Evolutionary conservation across 2,888 invertebrate genomes (phyloP).

Genomic region (Amphipoea lucens): DNA sequence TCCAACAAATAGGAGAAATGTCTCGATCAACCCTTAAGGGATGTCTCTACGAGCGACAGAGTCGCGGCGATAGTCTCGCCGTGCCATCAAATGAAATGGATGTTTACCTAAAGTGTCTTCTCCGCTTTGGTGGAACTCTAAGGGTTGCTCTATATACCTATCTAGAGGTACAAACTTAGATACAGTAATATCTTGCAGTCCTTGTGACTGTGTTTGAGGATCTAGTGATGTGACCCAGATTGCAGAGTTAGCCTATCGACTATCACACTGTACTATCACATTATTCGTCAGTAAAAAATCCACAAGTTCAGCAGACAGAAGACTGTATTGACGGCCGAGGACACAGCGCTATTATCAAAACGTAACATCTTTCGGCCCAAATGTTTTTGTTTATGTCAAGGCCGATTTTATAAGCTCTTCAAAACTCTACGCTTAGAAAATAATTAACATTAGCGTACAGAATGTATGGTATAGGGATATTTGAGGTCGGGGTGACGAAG

Average conservation of each 20-base stretch:
- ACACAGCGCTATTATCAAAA: slow-evolving; percentile 36
- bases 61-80: no score
- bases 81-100: neutral
- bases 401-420: slow-evolving; percentile 27
- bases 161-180: no score
- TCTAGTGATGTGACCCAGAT: neutral
- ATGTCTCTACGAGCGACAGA: no score
- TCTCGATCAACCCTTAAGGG: no score
- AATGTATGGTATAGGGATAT: neutral
- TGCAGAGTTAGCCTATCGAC: neutral
- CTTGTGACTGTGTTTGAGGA: neutral
- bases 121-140: no score
- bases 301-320: slow-evolving; percentile 14
- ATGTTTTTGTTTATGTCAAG: slow-evolving; percentile 49
- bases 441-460: slow-evolving; percentile 2
- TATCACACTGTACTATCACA: neutral
- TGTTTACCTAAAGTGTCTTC: neutral
- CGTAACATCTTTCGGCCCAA: slow-evolving; percentile 36
- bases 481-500: slow-evolving; percentile 46
- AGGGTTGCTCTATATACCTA: neutral
- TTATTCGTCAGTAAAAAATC: neutral
- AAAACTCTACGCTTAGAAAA: slow-evolving; percentile 13
- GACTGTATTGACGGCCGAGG: slow-evolving; percentile 38
- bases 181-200: neutral
- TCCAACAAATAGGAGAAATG: neutral